Evolutionary conservation across 2,797 vertebrate species (phyloP), one percentile per base, ranked within the genome.

Genomic region (Notolepis coatsorum): DNA sequence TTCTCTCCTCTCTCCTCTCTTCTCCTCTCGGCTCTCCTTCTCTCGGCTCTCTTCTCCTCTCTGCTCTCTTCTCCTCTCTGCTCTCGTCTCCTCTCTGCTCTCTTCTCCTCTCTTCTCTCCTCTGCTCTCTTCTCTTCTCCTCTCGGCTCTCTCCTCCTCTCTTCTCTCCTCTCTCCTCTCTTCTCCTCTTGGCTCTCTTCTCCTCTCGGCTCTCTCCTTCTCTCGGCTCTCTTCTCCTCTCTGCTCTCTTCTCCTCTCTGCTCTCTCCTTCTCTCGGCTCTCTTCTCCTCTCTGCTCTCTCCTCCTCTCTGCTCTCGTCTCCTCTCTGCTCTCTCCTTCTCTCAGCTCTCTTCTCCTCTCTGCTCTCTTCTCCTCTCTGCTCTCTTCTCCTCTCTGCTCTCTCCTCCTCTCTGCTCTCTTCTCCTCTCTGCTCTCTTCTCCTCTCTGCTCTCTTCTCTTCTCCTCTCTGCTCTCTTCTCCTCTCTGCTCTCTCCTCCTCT

Each of bases 111-210:
- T n/a, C n/a, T 49, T 58, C 15, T 8, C 59, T 65, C 75, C 79
- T 43, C 88, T 99, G 97, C 99, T 99, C 88, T 89, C 99, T 46
- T 99, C 99, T 85, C 96, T n/a, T n/a, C n/a, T 38, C 38, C 3
- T 0, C 17, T 51, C 43, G 4, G 1, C 24, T 61, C 42, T 17
- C 47, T 52, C 7, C n/a, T n/a, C n/a, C n/a, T n/a, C n/a, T n/a
- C n/a, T n/a, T n/a, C n/a, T n/a, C 59, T 66, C 37, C 28, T 61
- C 5, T 53, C n/a, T 25, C 10, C 21, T 12, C 71, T 1, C 15
- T 50, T 46, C 41, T 2, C 43, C 12, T 51, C 24, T 1, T 23
- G 28, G 17, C 21, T n/a, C n/a, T n/a, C 4, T 43, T 64, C 20
- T 59, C 38, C 68, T 42, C 12, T 17, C 41, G 8, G 8, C 13